phyloP scores from a whole-genome alignment of 2,113 vertebrate genomes.

The Anolis sagrei region DNA sequence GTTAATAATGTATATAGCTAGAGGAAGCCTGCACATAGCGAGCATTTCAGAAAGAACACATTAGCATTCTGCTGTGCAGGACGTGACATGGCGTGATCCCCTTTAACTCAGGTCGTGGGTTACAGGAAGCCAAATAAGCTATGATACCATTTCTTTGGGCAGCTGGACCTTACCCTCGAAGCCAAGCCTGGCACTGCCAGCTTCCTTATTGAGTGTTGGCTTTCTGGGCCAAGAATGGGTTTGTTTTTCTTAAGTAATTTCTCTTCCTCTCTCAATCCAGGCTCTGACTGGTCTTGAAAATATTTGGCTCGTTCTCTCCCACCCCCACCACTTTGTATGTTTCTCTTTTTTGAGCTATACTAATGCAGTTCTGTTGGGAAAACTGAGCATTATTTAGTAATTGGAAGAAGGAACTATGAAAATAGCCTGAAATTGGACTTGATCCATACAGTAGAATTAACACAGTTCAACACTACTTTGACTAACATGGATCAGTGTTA shows the following conservation, averaged over 20 bases:
- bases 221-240: slow-evolving; percentile 70
- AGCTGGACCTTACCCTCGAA: slow-evolving; percentile 68
- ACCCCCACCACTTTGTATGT: slow-evolving; percentile 40
- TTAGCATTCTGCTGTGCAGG: slow-evolving; percentile 18
- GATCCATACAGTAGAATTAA: too few relatives aligned
- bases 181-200: slow-evolving; percentile 69
- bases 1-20: not conserved
- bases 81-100: not conserved
- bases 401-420: slow-evolving; percentile 65
- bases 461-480: too few relatives aligned
- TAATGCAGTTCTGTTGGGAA: slow-evolving; percentile 51
- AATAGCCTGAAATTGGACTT: slow-evolving; percentile 54
- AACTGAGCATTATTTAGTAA: slow-evolving; percentile 50
- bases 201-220: slow-evolving; percentile 69
- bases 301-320: slow-evolving; percentile 52
- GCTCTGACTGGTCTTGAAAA: slow-evolving; percentile 63
- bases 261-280: slow-evolving; percentile 47
- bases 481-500: too few relatives aligned
- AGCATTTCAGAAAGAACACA: slow-evolving; percentile 15
- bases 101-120: not conserved
- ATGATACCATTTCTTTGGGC: slow-evolving; percentile 40
- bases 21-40: not conserved
- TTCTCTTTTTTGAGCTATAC: slow-evolving; percentile 50
- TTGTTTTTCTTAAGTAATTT: slow-evolving; percentile 68
- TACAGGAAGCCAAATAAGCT: slow-evolving; percentile 26